Base-by-base conservation (phyloP, 2,797 vertebrate species). In the Liparis tanakae region DNA sequence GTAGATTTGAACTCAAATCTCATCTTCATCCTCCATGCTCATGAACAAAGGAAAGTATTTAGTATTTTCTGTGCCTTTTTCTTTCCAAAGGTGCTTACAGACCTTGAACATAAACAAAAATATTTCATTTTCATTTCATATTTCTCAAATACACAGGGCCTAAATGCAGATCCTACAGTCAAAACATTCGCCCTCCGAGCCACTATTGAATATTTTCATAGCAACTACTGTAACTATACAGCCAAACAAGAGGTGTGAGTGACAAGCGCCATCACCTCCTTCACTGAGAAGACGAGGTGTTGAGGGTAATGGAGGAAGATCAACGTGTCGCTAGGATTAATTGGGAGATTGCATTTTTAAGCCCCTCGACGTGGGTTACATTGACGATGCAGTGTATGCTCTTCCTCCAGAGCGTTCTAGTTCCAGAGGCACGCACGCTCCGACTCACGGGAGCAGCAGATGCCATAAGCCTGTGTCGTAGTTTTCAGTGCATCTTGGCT, bases 401-500 rank as follows among this genome's bases (percentile, higher is more conserved):
- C 75, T 69, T 22, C 66, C 60, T 80, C 41, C 50, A 68, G 73
- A 58, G 10, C 33, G 20, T 55, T 69, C n/a, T 37, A 25, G 44
- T 79, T 72, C 53, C 25, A 58, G 48, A 67, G 36, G 34, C 43
- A 70, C 50, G 53, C 48, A 67, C 61, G 54, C 62, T 66, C 46
- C 69, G 56, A 76, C 78, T 84, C 78, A 74, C 62, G 68, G 76
- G 77, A 82, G 59, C 61, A 36, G 30, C 39, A 43, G 70, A 80
- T 60, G 72, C 79, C 68, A 66, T 74, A 72, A 82, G 82, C 57
- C 53, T 55, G 74, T 41, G 62, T 58, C 25, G 3, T 50, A 18
- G 60, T 71, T 77, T 80, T 78, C 36, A 76, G 58, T 65, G 43
- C 66, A 74, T 79, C 66, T 74, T 51, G n/a, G 80, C 77, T 85